phyloP scores from a whole-genome alignment of 2,797 vertebrate genomes.

The Diceros bicornis region DNA sequence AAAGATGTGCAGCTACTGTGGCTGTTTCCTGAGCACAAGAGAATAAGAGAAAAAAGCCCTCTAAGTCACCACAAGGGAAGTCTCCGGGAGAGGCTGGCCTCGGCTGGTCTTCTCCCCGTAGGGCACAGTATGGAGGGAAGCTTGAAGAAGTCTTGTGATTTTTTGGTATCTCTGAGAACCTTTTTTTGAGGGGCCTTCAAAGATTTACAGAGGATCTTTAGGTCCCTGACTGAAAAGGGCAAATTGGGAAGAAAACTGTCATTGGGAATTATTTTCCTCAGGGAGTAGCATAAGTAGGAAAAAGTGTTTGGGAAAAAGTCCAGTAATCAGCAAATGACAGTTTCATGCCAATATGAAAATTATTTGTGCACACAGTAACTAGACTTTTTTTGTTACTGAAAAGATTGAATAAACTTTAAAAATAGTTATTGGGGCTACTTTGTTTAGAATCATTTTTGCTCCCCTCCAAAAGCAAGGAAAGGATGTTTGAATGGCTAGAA shows the following conservation, averaged over 20 bases:
- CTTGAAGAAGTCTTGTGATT: neutral
- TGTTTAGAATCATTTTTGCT: neutral
- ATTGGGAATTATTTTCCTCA: constrained; percentile 15
- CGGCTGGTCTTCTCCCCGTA: neutral
- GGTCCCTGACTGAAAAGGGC: neutral
- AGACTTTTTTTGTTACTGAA: neutral
- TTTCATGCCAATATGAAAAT: neutral
- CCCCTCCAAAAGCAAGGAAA: rapidly evolving
- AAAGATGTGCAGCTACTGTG: neutral
- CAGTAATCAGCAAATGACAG: neutral
- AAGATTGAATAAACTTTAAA: neutral
- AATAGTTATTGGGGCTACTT: neutral
- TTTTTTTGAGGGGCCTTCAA: neutral
- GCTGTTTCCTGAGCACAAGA: neutral
- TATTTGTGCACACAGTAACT: neutral
- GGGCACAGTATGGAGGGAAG: rapidly evolving
- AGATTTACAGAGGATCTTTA: constrained; percentile 19
- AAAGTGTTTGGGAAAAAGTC: neutral
- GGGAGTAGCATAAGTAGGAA: neutral
- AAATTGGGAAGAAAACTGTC: neutral
- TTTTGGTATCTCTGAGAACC: neutral
- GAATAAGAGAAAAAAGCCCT: neutral
- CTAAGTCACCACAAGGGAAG: neutral
- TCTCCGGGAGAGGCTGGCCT: neutral
- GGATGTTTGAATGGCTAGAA: neutral